Evolutionary conservation across 2,797 vertebrate genomes (phyloP), one percentile per base, ranked within the genome.

Genomic region (Cheirogaleus major): DNA sequence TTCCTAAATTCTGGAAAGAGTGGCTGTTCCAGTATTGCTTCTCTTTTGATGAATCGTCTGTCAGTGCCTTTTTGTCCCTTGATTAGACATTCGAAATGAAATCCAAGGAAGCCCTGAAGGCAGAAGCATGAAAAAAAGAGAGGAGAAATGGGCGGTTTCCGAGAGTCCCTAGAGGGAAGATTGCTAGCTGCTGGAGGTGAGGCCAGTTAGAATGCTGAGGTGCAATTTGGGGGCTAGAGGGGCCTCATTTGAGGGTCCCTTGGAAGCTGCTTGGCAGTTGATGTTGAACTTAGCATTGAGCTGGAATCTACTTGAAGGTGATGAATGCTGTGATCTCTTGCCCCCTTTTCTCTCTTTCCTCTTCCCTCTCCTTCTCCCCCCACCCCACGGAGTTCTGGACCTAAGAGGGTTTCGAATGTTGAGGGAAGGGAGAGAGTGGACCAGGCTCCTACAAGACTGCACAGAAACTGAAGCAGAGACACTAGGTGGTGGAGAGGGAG

Each of bases 141-240:
- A 86, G n/a, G 57, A n/a, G 38, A 73, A 50, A 59, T 1, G 4
- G 22, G 27, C 0, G 14, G 14, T 82, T 45, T 63, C 22, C 13
- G 41, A 67, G 35, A 20, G 48, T 41, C 48, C 14, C 35, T 55
- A 12, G 27, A 70, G 27, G 48, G 63, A 85, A 30, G 41, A 48
- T 3, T 43, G 48, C 32, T 12, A 6, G 43, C 13, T 65, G 20
- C 55, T 38, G 67, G 63, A 83, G 69, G 22, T 75, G 59, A 59
- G 73, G 32, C 65, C 7, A 0, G n/a, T 63, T 41, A 81, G 70
- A 45, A 25, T 13, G 5, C 2, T 25, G 65, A 63, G 63, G 32
- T 2, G 2, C 12, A 2, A 15, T 18, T 2, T 4, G 4, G 1
- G 1, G 76, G 45, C 5, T 38, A 10, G 35, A 70, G 38, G 32